Percentiles rank a stretch among this genome's conserved stretches.
Evolutionary conservation across 1,140 invertebrate genomes (phyloP).

Genomic region (Agraylea sexmaculata): DNA sequence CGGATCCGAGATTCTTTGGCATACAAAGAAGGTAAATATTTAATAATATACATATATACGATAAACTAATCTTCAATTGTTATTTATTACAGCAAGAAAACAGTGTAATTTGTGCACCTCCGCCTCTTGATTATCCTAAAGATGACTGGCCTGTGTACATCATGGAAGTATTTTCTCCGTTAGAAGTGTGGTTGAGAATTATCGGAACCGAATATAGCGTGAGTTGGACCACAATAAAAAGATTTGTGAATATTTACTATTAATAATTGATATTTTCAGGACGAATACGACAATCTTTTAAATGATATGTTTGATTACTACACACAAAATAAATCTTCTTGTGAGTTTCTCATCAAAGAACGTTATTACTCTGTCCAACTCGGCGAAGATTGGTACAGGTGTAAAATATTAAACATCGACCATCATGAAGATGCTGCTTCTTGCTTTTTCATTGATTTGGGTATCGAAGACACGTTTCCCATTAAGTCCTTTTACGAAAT

Average conservation of each 20-base stretch:
- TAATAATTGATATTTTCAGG: constrained; percentile 32
- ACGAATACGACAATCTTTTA: constrained; percentile 38
- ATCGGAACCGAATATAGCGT: constrained; percentile 43
- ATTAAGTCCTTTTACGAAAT: constrained; percentile 39
- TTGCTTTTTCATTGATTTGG: constrained; percentile 52
- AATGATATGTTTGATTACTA: constrained; percentile 46
- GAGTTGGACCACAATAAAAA: constrained; percentile 22
- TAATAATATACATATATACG: not conserved
- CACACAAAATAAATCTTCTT: constrained; percentile 24
- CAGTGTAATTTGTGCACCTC: constrained; percentile 20
- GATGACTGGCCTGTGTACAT: constrained; percentile 42
- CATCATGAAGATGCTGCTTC: constrained; percentile 29
- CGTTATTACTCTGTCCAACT: constrained; percentile 47
- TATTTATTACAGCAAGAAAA: not conserved
- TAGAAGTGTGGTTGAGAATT: constrained; percentile 43
- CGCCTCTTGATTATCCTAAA: constrained; percentile 36
- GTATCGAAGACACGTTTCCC: constrained; percentile 43
- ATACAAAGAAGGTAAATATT: constrained; percentile 28
- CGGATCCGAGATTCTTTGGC: constrained; percentile 35
- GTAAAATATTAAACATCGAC: constrained; percentile 40
- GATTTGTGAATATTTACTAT: not conserved
- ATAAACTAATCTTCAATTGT: no score
- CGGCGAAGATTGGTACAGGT: constrained; percentile 47
- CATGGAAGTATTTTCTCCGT: constrained; percentile 38
- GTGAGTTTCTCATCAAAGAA: constrained; percentile 22